Conservation (phyloP, 2,888 invertebrate species). For the Conomelus anceps region DNA sequence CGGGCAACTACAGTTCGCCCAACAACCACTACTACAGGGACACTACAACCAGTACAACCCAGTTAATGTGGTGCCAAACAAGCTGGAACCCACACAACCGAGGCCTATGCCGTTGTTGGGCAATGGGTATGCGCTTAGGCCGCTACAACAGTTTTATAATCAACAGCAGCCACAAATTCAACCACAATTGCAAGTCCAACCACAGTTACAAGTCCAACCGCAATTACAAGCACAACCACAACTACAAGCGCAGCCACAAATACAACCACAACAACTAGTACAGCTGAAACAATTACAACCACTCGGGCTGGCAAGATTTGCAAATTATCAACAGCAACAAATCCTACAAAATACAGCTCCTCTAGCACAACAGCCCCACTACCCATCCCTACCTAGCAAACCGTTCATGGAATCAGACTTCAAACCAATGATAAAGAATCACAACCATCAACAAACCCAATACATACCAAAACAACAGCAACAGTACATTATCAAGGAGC, state of each 20-base stretch:
- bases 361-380: not conserved
- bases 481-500: not conserved
- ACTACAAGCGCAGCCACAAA: conserved; percentile 1
- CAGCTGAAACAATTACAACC: not conserved
- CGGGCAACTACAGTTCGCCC: conserved; percentile 28
- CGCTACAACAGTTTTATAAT: conserved; percentile 9
- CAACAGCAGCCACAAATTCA: conserved; percentile 2
- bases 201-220: conserved; percentile 16
- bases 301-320: not conserved
- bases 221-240: conserved; percentile 20
- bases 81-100: not conserved
- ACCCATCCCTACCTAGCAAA: not conserved
- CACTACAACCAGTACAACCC: conserved; percentile 16
- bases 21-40: conserved; percentile 27
- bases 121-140: conserved; percentile 5
- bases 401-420: not conserved
- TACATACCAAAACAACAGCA: conserved; percentile 16
- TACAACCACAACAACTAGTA: not conserved
- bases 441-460: not conserved
- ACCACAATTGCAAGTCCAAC: not conserved
- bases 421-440: not conserved
- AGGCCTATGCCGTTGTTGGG: conserved; percentile 14
- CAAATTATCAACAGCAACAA: not conserved
- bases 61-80: not conserved
- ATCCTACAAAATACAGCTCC: not conserved